Evolutionary conservation across 2,113 vertebrate species (phyloP).

Genomic region (Proteles cristata): DNA sequence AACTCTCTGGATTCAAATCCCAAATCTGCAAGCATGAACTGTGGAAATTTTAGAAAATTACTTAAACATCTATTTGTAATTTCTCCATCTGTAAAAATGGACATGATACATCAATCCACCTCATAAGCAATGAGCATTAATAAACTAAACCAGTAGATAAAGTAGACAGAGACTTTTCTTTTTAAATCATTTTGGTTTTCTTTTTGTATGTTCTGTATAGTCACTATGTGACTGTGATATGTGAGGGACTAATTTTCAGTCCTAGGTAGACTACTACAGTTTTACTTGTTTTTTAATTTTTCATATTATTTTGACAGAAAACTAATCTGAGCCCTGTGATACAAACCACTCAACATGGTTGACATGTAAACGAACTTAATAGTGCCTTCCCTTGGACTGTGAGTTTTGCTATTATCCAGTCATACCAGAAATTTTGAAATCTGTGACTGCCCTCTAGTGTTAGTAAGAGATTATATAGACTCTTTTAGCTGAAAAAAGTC

Average conservation of each 20-base stretch:
- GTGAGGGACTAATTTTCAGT: not conserved
- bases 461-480: not conserved
- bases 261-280: not conserved
- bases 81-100: not conserved
- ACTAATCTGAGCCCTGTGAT: not conserved
- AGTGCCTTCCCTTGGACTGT: not conserved
- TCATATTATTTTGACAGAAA: not conserved
- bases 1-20: not conserved
- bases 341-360: not conserved
- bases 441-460: not conserved
- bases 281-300: not conserved
- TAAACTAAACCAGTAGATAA: not conserved
- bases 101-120: not conserved
- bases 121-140: not conserved
- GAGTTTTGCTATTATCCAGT: not conserved
- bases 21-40: not conserved
- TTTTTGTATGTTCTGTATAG: not conserved
- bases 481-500: not conserved
- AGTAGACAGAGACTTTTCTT: too few relatives aligned
- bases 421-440: not conserved
- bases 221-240: not conserved
- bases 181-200: not conserved
- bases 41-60: not conserved
- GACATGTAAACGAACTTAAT: not conserved
- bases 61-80: not conserved